phyloP scores from a whole-genome alignment of 2,113 vertebrate genomes.

The Zingel zingel region DNA sequence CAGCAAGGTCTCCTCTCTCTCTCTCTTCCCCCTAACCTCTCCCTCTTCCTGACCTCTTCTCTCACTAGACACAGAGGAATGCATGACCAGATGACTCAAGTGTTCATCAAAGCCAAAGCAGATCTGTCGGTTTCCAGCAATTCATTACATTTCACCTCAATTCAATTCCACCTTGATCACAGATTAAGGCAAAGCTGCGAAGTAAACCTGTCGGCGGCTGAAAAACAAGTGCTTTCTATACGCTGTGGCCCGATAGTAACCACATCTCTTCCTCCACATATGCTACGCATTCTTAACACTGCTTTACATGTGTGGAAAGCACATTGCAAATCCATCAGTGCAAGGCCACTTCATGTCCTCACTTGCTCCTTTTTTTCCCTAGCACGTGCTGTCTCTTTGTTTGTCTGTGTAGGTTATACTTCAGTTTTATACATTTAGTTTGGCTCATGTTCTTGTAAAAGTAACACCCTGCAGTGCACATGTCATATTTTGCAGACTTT shows the following conservation, averaged over 20 bases:
- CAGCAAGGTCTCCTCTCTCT: slow-evolving; percentile 27
- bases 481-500: neutral
- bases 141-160: slow-evolving; percentile 36
- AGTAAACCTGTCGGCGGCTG: slow-evolving; percentile 13
- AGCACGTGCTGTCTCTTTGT: neutral
- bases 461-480: neutral
- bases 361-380: slow-evolving; percentile 30
- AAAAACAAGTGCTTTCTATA: slow-evolving; percentile 13
- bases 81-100: slow-evolving; percentile 65
- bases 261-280: neutral
- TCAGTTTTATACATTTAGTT: slow-evolving; percentile 5
- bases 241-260: too few species aligned
- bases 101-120: slow-evolving; percentile 46
- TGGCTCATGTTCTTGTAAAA: neutral
- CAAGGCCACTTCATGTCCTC: slow-evolving; percentile 28
- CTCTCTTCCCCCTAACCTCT: slow-evolving; percentile 34
- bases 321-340: slow-evolving; percentile 52
- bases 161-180: slow-evolving; percentile 27
- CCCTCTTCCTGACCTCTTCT: slow-evolving; percentile 54
- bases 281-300: neutral
- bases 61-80: slow-evolving; percentile 65
- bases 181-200: slow-evolving; percentile 16
- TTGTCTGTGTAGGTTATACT: neutral
- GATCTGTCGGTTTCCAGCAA: neutral
- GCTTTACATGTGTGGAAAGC: neutral